These are phyloP conservation scores for Saccopteryx bilineata DNA, from an alignment of 2,113 vertebrate genomes.

Conservation along the genomic window DNA sequence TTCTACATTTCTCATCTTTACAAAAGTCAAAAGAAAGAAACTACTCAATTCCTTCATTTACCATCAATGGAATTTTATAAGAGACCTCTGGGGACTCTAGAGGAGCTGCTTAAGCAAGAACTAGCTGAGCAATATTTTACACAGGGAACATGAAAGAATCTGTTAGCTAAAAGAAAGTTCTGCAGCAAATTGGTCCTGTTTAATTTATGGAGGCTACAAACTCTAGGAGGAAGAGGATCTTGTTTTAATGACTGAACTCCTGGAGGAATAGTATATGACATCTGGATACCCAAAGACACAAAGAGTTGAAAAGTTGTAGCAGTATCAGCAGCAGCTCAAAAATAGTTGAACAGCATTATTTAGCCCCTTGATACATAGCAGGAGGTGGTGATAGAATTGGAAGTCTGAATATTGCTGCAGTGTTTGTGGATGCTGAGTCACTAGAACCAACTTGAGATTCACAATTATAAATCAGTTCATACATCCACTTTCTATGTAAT, in stretches of 20 bases:
- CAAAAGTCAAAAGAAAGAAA: slow-evolving; percentile 69
- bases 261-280: background rate
- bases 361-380: background rate
- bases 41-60: background rate
- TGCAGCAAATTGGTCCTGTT: slow-evolving; percentile 56
- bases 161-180: slow-evolving; percentile 64
- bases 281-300: slow-evolving; percentile 27
- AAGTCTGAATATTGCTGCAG: background rate
- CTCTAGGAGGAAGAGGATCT: slow-evolving; percentile 57
- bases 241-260: slow-evolving; percentile 70
- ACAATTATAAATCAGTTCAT: slow-evolving; percentile 74
- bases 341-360: background rate
- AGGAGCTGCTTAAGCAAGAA: slow-evolving; percentile 68
- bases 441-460: slow-evolving; percentile 40
- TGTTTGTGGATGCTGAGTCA: background rate
- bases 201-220: slow-evolving; percentile 81
- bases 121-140: slow-evolving; percentile 65
- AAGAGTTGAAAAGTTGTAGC: background rate
- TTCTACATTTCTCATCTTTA: slow-evolving; percentile 58
- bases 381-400: background rate
- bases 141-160: slow-evolving; percentile 55
- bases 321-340: background rate
- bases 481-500: slow-evolving; percentile 71
- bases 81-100: background rate
- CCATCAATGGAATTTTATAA: slow-evolving; percentile 61